A percentile compares a stretch with the other conserved stretches of the same genome.
phyloP scores from a whole-genome alignment of 1,140 invertebrate species.

The Gonioctena quinquepunctata region DNA sequence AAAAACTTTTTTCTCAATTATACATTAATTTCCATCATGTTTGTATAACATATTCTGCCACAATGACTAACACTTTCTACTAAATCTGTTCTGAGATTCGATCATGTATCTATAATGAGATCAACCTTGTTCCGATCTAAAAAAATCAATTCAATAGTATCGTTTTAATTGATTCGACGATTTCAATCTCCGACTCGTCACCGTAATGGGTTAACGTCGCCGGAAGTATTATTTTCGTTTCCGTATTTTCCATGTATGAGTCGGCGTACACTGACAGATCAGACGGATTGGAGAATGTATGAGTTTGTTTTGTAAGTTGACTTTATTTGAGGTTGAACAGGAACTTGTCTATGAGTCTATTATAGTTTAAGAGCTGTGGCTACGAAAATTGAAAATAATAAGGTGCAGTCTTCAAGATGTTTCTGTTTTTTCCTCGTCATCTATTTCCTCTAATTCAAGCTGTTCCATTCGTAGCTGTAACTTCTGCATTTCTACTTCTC shows the following conservation, averaged over 20 bases:
- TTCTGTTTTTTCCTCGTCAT: too few species aligned
- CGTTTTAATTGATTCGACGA: not conserved
- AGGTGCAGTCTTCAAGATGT: too few species aligned
- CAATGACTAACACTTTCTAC: not conserved
- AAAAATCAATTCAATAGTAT: not conserved
- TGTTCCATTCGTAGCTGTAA: too few species aligned
- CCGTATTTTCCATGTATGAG: not conserved
- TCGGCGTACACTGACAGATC: not conserved
- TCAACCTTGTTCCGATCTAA: not conserved
- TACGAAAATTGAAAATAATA: too few species aligned
- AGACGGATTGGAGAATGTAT: not conserved
- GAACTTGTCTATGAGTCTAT: too few species aligned
- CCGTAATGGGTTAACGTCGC: not conserved
- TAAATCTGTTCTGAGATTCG: not conserved
- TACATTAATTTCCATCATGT: not conserved
- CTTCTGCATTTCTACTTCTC: too few species aligned
- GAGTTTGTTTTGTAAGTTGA: too few species aligned
- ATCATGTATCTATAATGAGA: not conserved
- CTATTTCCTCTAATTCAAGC: too few species aligned
- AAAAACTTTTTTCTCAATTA: not conserved
- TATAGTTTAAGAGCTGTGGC: too few species aligned
- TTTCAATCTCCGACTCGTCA: not conserved
- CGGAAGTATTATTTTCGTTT: not conserved
- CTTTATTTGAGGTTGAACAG: too few species aligned
- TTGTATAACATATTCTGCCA: too few species aligned